Base-by-base conservation (phyloP, 1,140 invertebrate genomes). In the Dinoponera quadriceps region DNA sequence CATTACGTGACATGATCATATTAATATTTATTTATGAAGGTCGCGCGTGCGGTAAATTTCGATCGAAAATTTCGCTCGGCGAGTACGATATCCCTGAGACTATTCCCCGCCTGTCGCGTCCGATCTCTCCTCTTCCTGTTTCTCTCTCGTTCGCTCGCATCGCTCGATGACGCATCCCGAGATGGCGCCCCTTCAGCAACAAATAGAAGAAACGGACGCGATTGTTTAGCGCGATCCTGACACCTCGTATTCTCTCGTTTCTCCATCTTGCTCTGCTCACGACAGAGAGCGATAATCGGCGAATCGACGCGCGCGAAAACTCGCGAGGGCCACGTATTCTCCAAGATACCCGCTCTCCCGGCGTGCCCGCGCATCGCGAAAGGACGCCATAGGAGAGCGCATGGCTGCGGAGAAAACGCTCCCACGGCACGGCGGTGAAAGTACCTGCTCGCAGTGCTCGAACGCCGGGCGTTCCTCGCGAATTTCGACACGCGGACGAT, bases 201-300 rank as follows among this genome's bases (percentile, higher is more conserved):
- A 1, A 65, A 33, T 63, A 44, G 55, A 57, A 57, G 54, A 78
- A 20, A 77, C 65, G 20, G 25, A 84, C 75, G 78, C 87, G 73
- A 83, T 78, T 82, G 81, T 87, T 86, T 65, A 59, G 59, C 69
- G 55, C 48, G 63, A 62, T 55, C 49, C 20, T 29, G 29, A 82
- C 55, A 55, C 82, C 82, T 75, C 20, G 38, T 44, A 44, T 9
- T 44, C n/a, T n/a, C n/a, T 44, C 71, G 27, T 71, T 85, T 86
- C 86, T 59, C 87, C 87, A 88, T 88, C 82, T 88, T 85, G 71
- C 44, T 38, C 54, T 49, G 83, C 78, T 57, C 54, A 29, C 11
- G 38, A 44, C 29, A 44, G n/a, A n/a, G n/a, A n/a, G 38, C 38
- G 9, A 44, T 44, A 44, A 9, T 44, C 3, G 38, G 4, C 38